Base-by-base conservation (phyloP, 2,888 invertebrate species). In the Synanthedon andrenaeformis region DNA sequence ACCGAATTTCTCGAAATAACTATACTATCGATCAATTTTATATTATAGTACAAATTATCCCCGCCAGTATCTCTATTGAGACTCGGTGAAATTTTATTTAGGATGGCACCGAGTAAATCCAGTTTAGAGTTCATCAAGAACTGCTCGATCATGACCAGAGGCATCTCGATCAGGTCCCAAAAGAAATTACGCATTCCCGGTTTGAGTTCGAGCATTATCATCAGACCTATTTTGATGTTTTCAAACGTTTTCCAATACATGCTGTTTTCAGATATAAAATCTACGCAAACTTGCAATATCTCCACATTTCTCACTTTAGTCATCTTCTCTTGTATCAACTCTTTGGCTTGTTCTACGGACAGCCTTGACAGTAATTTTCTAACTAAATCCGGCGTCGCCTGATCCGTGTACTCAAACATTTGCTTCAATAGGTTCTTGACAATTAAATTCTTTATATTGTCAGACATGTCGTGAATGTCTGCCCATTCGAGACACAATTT, bases 51-150 rank as follows among this genome's bases (percentile, higher is more conserved):
- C 1, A 90, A 75, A 56, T 90, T 82, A 54, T 91, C 90, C 1
- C 87, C 88, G 23, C 69, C 75, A 4, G 77, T 69, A 58, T 88
- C 86, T 48, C 64, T 75, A 59, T 79, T 85, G 53, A 77, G 67
- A 59, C 64, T 79, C 12, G 86, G 79, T n/a, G 88, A 80, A 13
- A 92, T 88, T 28, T 88, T 85, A n/a, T 86, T 85, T 28, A 94
- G 70, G 3, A 94, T 90, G 45, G 84, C 86, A 0, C 89, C 84
- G 6, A 95, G 78, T 52, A 89, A 82, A 62, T 94, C 94, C 52
- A 95, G 83, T 70, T 92, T 93, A 0, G 92, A 92, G 69, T 96
- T 96, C 96, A 97, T 96, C 11, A 97, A 74, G 53, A 96, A 88
- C 70, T 96, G 94, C 70, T 97, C 97, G 8, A 96, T 84, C 67